Conservation (phyloP, 37 sponge, comb jelly and placozoan genomes). For the Halisarca cf. caerulea region DNA sequence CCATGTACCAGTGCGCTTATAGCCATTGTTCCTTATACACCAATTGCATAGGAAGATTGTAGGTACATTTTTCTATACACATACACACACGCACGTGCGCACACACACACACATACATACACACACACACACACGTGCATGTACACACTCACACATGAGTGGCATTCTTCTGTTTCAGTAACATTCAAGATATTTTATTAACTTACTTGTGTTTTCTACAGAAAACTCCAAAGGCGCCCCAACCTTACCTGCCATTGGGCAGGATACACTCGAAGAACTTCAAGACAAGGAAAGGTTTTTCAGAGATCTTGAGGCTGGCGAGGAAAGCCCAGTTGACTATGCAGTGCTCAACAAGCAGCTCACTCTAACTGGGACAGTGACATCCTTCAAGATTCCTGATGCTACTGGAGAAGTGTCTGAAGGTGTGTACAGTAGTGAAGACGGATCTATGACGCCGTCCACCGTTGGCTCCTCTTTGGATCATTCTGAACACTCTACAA, state of each 20-base stretch:
- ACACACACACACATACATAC: too few relatives aligned
- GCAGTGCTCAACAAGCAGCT: constrained; percentile 45
- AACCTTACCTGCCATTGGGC: constrained; percentile 19
- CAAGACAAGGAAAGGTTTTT: constrained; percentile 60
- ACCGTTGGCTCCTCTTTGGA: neutral
- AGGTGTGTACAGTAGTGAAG: neutral
- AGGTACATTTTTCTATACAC: too few relatives aligned
- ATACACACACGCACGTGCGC: too few relatives aligned
- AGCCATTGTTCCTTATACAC: too few relatives aligned
- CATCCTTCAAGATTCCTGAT: neutral
- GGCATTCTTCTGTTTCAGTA: too few relatives aligned
- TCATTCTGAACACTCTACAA: neutral
- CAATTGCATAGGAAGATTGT: too few relatives aligned
- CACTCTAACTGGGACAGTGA: constrained; percentile 16
- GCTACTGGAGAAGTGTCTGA: neutral
- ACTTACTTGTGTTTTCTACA: neutral
- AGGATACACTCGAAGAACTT: constrained; percentile 59
- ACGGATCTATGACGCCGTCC: neutral
- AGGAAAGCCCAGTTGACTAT: constrained; percentile 34
- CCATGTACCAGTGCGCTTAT: too few relatives aligned
- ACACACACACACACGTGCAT: too few relatives aligned
- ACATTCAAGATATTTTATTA: too few relatives aligned
- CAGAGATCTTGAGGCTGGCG: constrained; percentile 37
- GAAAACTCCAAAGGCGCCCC: neutral
- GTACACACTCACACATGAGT: too few relatives aligned